These are phyloP conservation scores for Drosophila formosana DNA, from an alignment of 2,888 invertebrate species.

Conservation along the genomic window DNA sequence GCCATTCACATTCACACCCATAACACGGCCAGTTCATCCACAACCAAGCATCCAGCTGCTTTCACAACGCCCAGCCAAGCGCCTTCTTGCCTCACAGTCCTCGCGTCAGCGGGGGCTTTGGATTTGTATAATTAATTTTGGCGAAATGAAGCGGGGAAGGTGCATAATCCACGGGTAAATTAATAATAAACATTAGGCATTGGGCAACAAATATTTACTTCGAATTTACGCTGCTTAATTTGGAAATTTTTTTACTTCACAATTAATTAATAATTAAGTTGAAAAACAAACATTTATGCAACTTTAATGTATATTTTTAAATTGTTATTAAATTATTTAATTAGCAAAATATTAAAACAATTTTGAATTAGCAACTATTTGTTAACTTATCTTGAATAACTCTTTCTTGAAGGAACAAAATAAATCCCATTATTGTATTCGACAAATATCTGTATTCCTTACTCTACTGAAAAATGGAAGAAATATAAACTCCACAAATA, in stretches of 20 bases:
- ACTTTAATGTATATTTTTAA: no score
- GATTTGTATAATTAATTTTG: constrained; percentile 46
- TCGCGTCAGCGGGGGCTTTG: neutral
- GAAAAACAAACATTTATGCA: no score
- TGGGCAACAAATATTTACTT: neutral
- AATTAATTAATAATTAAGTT: no score
- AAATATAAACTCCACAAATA: no score
- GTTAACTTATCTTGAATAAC: no score
- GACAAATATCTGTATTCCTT: no score
- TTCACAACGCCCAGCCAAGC: constrained; percentile 59
- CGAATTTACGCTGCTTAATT: neutral
- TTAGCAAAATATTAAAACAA: no score
- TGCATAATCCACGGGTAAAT: neutral
- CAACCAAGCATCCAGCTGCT: constrained; percentile 55
- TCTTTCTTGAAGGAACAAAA: no score
- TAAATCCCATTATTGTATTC: no score
- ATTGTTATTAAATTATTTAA: no score
- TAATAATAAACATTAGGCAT: neutral
- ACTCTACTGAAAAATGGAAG: no score
- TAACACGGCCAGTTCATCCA: constrained; percentile 44
- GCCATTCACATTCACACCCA: constrained; percentile 66
- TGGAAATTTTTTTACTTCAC: neutral
- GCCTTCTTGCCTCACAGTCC: constrained; percentile 39
- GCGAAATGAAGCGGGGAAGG: neutral
- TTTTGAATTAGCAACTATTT: no score